Evolutionary conservation across 2,888 invertebrate genomes (phyloP).

Genomic region (Lithophane socia): DNA sequence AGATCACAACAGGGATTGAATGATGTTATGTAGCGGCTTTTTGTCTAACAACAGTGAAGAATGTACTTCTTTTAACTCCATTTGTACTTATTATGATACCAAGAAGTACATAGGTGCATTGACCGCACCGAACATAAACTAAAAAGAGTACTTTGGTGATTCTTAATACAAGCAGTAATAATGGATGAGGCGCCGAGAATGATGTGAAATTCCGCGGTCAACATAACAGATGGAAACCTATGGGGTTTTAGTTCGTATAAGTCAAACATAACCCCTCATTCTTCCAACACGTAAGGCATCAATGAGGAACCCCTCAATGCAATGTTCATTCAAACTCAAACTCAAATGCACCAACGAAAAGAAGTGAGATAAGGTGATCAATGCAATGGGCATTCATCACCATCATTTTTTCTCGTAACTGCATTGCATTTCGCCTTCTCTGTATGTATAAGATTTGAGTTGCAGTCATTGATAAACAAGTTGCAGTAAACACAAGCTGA

Average conservation of each 20-base stretch:
- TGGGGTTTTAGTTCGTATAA: background rate
- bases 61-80: conserved; percentile 5
- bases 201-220: too few species aligned
- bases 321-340: background rate
- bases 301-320: background rate
- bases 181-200: too few species aligned
- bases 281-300: background rate
- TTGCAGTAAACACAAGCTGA: background rate
- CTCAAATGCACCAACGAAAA: background rate
- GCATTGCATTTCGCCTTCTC: background rate
- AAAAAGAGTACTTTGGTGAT: background rate
- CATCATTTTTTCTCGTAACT: background rate
- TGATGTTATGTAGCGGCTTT: conserved; percentile 14
- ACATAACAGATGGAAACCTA: background rate
- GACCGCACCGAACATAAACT: too few species aligned
- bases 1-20: conserved; percentile 35
- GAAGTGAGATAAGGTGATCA: background rate
- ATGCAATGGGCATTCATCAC: background rate
- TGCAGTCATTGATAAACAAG: background rate
- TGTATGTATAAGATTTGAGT: background rate
- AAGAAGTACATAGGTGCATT: too few species aligned
- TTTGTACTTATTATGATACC: background rate
- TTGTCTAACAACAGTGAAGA: conserved; percentile 8
- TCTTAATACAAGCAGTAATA: background rate
- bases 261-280: too few species aligned